A percentile compares a stretch with the other conserved stretches of the same genome.
These are phyloP conservation scores for Heteromyza rotundicornis DNA, from an alignment of 2,888 invertebrate genomes.

Conservation along the genomic window DNA sequence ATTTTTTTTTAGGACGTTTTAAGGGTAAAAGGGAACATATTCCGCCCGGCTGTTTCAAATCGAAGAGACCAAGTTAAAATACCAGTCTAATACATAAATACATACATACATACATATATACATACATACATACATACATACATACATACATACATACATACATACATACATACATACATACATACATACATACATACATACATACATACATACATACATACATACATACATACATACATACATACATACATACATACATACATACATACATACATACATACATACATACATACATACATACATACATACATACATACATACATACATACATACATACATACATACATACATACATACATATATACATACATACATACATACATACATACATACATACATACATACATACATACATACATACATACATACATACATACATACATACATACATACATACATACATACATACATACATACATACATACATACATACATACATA, in stretches of 20 bases:
- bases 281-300: slow-evolving; percentile 9
- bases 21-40: too few species aligned
- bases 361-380: slow-evolving; percentile 7
- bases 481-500: too few species aligned
- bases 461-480: too few species aligned
- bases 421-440: too few species aligned
- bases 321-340: slow-evolving; percentile 7
- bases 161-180: slow-evolving; percentile 4
- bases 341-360: slow-evolving; percentile 4
- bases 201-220: slow-evolving; percentile 4
- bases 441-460: too few species aligned
- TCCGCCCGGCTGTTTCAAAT: too few species aligned
- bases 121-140: slow-evolving; percentile 4
- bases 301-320: slow-evolving; percentile 9
- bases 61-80: too few species aligned
- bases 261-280: slow-evolving; percentile 2
- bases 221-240: slow-evolving; percentile 1
- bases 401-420: too few species aligned
- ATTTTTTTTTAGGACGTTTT: too few species aligned
- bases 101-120: background rate
- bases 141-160: slow-evolving; percentile 1
- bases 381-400: background rate
- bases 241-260: slow-evolving; percentile 4
- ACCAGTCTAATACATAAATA: slow-evolving; percentile 3
- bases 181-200: slow-evolving; percentile 1